Evolutionary conservation across 2,888 invertebrate genomes (phyloP).

Genomic region (Leptinotarsa peninsularis): DNA sequence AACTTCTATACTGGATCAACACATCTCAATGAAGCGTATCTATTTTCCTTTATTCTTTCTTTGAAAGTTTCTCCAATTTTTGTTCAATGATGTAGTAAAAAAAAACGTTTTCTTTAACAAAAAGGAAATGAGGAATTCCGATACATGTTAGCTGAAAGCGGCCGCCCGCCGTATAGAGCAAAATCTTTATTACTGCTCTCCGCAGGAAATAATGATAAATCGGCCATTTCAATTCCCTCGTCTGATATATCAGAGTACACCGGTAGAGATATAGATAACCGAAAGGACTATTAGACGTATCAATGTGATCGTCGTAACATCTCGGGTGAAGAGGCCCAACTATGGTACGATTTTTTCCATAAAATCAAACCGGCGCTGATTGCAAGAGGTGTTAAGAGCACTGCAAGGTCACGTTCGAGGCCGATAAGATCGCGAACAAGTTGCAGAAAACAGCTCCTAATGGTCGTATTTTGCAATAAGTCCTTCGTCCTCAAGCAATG

Average conservation of each 20-base stretch:
- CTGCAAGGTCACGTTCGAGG: conserved; percentile 64
- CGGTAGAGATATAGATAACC: conserved; percentile 23
- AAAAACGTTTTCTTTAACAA: too few relatives aligned
- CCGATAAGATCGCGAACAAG: conserved; percentile 65
- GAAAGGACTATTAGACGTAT: conserved; percentile 22
- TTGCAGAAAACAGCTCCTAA: conserved; percentile 63
- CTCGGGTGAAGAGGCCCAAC: conserved; percentile 11
- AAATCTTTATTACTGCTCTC: background rate
- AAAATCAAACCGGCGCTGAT: conserved; percentile 52
- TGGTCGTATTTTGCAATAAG: conserved; percentile 62
- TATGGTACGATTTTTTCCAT: conserved; percentile 26
- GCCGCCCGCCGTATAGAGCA: background rate
- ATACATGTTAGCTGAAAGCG: background rate
- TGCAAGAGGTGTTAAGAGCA: conserved; percentile 62
- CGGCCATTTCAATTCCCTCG: background rate
- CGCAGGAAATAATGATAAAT: conserved; percentile 6
- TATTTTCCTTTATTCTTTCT: too few relatives aligned
- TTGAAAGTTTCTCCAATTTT: too few relatives aligned
- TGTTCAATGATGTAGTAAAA: too few relatives aligned
- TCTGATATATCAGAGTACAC: conserved; percentile 12
- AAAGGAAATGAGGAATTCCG: background rate
- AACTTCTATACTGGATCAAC: too few relatives aligned
- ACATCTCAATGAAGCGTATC: too few relatives aligned
- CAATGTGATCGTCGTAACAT: conserved; percentile 24
- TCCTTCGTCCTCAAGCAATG: conserved; percentile 57